Conservation (phyloP, 2,113 vertebrate species). For the Galeopterus variegatus region DNA sequence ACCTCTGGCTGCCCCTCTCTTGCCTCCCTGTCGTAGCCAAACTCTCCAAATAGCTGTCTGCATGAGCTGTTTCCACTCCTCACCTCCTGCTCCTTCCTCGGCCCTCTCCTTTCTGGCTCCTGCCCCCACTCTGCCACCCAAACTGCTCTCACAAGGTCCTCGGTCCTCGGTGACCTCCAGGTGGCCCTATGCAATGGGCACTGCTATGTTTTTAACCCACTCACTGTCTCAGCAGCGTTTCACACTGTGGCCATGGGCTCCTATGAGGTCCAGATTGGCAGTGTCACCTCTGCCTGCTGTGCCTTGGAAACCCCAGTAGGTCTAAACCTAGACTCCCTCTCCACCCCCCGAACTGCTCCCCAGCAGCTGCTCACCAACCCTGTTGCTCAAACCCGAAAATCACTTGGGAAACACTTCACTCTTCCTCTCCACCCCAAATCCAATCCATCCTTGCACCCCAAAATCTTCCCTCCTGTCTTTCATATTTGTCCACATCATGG, state of each 20-base stretch:
- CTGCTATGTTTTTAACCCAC: neutral
- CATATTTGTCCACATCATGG: too few species aligned
- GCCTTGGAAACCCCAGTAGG: neutral
- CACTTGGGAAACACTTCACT: neutral
- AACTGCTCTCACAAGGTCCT: neutral
- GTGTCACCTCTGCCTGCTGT: neutral
- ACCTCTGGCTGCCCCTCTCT: neutral
- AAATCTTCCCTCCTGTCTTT: neutral
- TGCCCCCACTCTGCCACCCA: accelerated
- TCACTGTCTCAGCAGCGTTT: neutral
- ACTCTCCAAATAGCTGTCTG: conserved; percentile 55
- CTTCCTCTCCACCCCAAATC: neutral
- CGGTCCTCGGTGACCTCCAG: neutral
- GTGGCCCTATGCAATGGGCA: neutral
- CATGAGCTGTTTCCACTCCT: neutral
- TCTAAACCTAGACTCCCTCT: neutral
- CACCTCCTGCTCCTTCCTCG: neutral
- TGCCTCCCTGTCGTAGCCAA: neutral
- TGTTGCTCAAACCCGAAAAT: neutral
- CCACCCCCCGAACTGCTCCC: neutral
- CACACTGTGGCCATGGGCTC: too few species aligned
- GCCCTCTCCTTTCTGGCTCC: neutral
- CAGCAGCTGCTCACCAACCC: too few species aligned
- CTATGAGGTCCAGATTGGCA: neutral
- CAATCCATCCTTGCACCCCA: accelerated